phyloP scores from a whole-genome alignment of 2,888 invertebrate species.

The Stratiomys singularior region DNA sequence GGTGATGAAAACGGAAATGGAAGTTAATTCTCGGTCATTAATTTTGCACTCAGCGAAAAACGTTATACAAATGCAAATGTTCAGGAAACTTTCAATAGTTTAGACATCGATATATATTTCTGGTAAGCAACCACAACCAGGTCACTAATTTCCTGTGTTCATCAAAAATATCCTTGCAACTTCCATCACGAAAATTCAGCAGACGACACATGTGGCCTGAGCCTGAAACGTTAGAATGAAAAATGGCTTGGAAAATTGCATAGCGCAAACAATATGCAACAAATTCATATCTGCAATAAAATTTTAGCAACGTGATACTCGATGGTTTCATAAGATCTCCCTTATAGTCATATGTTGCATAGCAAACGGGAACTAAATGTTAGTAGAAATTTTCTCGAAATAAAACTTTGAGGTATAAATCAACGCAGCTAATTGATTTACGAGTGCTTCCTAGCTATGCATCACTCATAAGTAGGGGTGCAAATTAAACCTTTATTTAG shows the following conservation, averaged over 20 bases:
- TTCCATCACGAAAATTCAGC: neutral
- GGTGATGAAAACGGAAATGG: constrained; percentile 7
- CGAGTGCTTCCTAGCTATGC: constrained; percentile 10
- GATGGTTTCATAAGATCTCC: constrained; percentile 7
- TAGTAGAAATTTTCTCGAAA: neutral
- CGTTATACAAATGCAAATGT: neutral
- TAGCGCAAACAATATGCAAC: neutral
- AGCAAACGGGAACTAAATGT: neutral
- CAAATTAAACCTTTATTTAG: too few relatives aligned
- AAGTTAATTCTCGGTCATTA: constrained; percentile 33
- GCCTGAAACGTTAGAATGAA: neutral
- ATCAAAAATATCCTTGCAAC: too few relatives aligned
- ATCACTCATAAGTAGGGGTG: neutral
- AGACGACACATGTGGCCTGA: constrained; percentile 2
- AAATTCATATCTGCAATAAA: constrained; percentile 26
- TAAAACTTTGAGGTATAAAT: constrained; percentile 35
- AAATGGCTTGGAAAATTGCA: neutral
- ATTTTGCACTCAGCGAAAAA: neutral
- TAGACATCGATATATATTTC: neutral
- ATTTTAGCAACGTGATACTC: constrained; percentile 6
- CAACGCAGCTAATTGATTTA: constrained; percentile 43
- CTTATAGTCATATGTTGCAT: neutral
- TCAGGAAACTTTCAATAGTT: neutral
- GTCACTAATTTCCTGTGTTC: neutral
- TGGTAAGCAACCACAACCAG: too few relatives aligned